Evolutionary conservation across 2,888 invertebrate species (phyloP).

Genomic region (Dascillus cervinus): DNA sequence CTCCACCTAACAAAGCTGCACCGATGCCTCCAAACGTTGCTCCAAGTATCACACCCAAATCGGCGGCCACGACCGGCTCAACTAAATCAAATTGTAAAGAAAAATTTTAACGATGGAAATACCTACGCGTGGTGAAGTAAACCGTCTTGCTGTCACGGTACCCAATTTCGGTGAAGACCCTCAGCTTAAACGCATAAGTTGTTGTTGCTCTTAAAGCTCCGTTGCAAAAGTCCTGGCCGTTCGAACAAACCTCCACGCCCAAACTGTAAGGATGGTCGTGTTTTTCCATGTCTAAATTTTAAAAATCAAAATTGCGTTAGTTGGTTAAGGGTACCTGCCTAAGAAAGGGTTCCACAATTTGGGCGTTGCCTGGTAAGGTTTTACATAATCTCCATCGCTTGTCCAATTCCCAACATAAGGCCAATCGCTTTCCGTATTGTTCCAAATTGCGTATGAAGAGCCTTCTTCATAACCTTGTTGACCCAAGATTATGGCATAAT

Average conservation of each 20-base stretch:
- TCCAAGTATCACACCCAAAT: slow-evolving; percentile 17
- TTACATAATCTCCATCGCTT: slow-evolving; percentile 36
- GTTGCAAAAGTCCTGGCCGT: too few relatives aligned
- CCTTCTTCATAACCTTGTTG: slow-evolving; percentile 31
- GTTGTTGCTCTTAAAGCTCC: slow-evolving; percentile 58
- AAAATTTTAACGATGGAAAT: too few relatives aligned
- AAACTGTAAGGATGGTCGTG: too few relatives aligned
- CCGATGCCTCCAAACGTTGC: slow-evolving; percentile 22
- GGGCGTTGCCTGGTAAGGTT: slow-evolving; percentile 41
- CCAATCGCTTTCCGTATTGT: slow-evolving; percentile 32
- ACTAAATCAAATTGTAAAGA: too few relatives aligned
- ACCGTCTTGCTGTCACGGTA: slow-evolving; percentile 46
- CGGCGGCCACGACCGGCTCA: neutral
- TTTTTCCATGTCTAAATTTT: too few relatives aligned
- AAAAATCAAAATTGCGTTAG: too few relatives aligned
- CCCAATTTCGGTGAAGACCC: slow-evolving; percentile 56
- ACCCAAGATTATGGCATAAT: slow-evolving; percentile 41
- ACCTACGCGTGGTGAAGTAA: too few relatives aligned
- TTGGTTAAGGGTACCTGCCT: too few relatives aligned
- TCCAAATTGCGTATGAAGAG: slow-evolving; percentile 31
- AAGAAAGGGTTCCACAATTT: slow-evolving; percentile 34
- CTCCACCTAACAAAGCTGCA: slow-evolving; percentile 20
- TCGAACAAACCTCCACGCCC: too few relatives aligned
- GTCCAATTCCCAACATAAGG: slow-evolving; percentile 32
- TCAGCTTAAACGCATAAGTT: slow-evolving; percentile 56